These are phyloP conservation scores for Campoletis sonorensis DNA, from an alignment of 1,140 invertebrate species.

Conservation along the genomic window DNA sequence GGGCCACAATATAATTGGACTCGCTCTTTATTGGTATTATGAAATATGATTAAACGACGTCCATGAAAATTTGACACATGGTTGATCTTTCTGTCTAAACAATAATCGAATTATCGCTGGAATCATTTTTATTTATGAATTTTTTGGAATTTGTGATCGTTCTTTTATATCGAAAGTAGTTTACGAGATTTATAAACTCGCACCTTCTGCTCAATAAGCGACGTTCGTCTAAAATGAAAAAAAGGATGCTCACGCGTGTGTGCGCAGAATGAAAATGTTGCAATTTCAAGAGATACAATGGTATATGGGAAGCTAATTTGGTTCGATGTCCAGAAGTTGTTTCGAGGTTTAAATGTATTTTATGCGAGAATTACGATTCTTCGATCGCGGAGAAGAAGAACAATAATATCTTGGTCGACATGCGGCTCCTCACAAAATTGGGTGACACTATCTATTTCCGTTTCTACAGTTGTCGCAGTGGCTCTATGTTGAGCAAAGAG, in stretches of 20 bases:
- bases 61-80: background rate
- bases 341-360: background rate
- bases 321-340: conserved; percentile 6
- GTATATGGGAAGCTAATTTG: background rate
- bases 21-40: too few relatives aligned
- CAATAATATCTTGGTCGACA: background rate
- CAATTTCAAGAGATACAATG: background rate
- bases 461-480: background rate
- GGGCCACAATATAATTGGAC: too few relatives aligned
- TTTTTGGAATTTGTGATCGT: background rate
- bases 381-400: background rate
- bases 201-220: background rate
- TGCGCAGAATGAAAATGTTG: background rate
- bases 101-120: background rate
- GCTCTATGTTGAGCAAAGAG: background rate
- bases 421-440: conserved; percentile 27
- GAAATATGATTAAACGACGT: too few relatives aligned
- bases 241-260: background rate
- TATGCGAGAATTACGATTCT: conserved; percentile 4
- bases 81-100: background rate
- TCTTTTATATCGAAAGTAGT: too few relatives aligned
- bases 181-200: too few relatives aligned
- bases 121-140: too few relatives aligned
- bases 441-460: conserved; percentile 51
- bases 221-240: background rate